Evolutionary conservation across 2,888 invertebrate genomes (phyloP).

Genomic region (Idaea straminata): DNA sequence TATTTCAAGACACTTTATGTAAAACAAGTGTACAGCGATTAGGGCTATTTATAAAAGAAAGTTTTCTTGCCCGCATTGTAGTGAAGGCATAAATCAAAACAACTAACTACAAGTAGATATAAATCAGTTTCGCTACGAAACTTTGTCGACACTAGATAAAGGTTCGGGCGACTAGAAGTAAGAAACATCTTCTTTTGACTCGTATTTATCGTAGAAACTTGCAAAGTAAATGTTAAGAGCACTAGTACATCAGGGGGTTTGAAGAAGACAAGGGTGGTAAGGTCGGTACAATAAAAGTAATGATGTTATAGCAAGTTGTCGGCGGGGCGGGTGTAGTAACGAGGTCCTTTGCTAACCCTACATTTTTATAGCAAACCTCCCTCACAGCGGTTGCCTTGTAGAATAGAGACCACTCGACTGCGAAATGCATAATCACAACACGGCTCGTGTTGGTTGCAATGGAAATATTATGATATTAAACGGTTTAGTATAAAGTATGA

Average conservation of each 20-base stretch:
- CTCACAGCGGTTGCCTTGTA: constrained; percentile 40
- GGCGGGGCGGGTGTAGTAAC: constrained; percentile 38
- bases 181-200: background rate
- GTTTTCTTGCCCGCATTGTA: background rate
- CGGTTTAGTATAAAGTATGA: background rate
- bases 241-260: constrained; percentile 26
- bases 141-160: background rate
- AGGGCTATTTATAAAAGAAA: background rate
- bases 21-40: background rate
- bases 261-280: constrained; percentile 53
- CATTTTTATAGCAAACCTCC: constrained; percentile 63
- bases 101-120: background rate
- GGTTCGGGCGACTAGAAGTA: background rate
- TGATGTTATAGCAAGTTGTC: constrained; percentile 59
- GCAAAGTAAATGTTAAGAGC: background rate
- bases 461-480: background rate
- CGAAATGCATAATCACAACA: constrained; percentile 69
- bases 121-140: constrained; percentile 3
- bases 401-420: constrained; percentile 61
- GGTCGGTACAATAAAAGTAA: constrained; percentile 64
- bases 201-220: background rate
- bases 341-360: constrained; percentile 43
- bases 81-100: background rate
- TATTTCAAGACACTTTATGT: background rate
- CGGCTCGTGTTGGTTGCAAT: constrained; percentile 8